phyloP scores from a whole-genome alignment of 2,888 invertebrate genomes.

The Agapetus fuscipes region DNA sequence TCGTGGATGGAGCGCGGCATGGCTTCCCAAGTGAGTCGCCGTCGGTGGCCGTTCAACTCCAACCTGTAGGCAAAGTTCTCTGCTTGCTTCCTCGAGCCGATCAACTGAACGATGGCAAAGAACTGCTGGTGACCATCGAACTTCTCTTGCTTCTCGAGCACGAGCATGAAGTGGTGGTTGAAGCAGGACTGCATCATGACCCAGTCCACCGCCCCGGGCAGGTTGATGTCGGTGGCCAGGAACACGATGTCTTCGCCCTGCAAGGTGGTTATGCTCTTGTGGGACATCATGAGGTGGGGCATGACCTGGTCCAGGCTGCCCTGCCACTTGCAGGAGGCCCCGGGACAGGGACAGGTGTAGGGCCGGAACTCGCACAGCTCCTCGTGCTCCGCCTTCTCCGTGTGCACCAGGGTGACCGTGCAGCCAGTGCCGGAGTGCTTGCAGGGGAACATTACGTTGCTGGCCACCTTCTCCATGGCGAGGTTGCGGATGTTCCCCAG shows the following conservation, averaged over 20 bases:
- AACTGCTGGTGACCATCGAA: conserved; percentile 94
- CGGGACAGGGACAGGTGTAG: conserved; percentile 98
- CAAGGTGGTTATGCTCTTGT: conserved; percentile 96
- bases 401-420: conserved; percentile 80
- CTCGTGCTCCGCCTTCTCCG: conserved; percentile 98
- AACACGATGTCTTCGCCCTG: conserved; percentile 99
- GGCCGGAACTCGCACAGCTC: conserved; percentile 97
- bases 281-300: conserved; percentile 94
- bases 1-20: conserved; percentile 98
- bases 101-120: conserved; percentile 97
- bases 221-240: conserved; percentile 97
- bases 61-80: conserved; percentile 98
- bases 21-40: conserved; percentile 97
- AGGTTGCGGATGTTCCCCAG: conserved; percentile 95
- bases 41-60: conserved; percentile 90
- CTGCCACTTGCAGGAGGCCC: conserved; percentile 98
- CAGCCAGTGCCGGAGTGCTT: conserved; percentile 97
- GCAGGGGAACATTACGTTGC: conserved; percentile 97
- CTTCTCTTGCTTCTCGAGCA: conserved; percentile 97
- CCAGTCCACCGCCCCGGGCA: conserved; percentile 99
- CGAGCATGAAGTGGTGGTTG: conserved; percentile 98
- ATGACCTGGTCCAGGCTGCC: conserved; percentile 97
- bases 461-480: conserved; percentile 99
- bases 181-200: conserved; percentile 99
- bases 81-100: conserved; percentile 97